A percentile compares a stretch with the other conserved stretches of the same genome.
phyloP scores from a whole-genome alignment of 37 sponge, comb jelly and placozoan species.

The Bolinopsis microptera region DNA sequence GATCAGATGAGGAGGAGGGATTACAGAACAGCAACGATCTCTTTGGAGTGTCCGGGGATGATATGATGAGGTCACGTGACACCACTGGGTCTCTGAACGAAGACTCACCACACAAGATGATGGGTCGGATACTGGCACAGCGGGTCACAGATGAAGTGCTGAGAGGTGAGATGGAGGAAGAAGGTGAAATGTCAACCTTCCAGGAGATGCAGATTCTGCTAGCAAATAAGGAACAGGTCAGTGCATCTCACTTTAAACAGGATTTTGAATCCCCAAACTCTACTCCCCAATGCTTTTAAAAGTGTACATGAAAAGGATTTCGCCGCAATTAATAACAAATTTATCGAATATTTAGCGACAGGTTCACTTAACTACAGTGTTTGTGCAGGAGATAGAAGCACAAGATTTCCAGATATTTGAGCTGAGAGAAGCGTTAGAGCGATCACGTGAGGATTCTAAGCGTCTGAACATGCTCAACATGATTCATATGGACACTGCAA shows the following conservation, averaged over 20 bases:
- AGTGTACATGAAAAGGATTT: too few species aligned
- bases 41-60: neutral
- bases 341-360: too few species aligned
- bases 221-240: neutral
- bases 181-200: neutral
- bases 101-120: neutral
- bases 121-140: neutral
- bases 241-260: too few species aligned
- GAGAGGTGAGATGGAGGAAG: neutral
- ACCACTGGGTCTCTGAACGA: neutral
- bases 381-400: neutral
- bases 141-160: neutral
- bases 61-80: neutral
- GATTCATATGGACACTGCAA: neutral
- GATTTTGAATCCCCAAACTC: too few species aligned
- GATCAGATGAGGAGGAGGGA: neutral
- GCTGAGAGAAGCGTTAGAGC: neutral
- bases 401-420: neutral
- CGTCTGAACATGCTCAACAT: neutral
- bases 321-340: too few species aligned
- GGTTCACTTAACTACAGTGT: too few species aligned
- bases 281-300: too few species aligned
- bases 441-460: neutral
- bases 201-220: neutral
- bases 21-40: neutral